Evolutionary conservation across 2,888 invertebrate genomes (phyloP).

Genomic region (Caenorhabditis sinica): DNA sequence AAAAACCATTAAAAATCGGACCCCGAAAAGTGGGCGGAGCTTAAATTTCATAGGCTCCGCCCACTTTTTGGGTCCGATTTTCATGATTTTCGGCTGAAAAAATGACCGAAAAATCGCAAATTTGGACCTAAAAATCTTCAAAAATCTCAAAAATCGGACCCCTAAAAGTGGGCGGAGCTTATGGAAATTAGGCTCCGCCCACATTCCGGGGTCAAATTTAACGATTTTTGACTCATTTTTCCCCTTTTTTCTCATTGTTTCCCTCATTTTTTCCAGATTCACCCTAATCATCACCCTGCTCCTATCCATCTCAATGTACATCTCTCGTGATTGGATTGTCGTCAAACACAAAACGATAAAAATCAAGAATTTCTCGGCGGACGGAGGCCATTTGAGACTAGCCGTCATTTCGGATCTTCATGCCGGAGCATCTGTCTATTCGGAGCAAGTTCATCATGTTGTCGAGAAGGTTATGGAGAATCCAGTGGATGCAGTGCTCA

Average conservation of each 20-base stretch:
- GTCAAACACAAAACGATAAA: slow-evolving; percentile 69
- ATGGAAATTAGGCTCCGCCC: no score
- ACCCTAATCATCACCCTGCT: slow-evolving; percentile 61
- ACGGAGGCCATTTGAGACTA: slow-evolving; percentile 55
- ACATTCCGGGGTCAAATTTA: no score
- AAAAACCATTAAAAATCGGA: no score
- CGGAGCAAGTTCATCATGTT: slow-evolving; percentile 62
- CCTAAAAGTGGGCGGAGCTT: no score
- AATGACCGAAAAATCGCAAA: no score
- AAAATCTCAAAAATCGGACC: no score
- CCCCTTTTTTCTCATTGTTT: no score
- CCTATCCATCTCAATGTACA: slow-evolving; percentile 65
- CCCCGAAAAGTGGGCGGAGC: no score
- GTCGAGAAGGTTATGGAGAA: slow-evolving; percentile 73
- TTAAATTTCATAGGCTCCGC: no score
- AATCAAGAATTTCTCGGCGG: slow-evolving; percentile 65
- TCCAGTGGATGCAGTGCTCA: slow-evolving; percentile 83
- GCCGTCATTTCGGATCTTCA: slow-evolving; percentile 78
- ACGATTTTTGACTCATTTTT: no score
- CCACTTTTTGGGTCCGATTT: neutral
- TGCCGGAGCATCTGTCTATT: slow-evolving; percentile 76
- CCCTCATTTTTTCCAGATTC: slow-evolving; percentile 50
- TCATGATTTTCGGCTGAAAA: no score
- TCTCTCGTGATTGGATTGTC: slow-evolving; percentile 70
- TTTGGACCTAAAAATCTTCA: no score